Conservation (phyloP, 2,113 vertebrate species). For the Hymenochirus boettgeri region DNA sequence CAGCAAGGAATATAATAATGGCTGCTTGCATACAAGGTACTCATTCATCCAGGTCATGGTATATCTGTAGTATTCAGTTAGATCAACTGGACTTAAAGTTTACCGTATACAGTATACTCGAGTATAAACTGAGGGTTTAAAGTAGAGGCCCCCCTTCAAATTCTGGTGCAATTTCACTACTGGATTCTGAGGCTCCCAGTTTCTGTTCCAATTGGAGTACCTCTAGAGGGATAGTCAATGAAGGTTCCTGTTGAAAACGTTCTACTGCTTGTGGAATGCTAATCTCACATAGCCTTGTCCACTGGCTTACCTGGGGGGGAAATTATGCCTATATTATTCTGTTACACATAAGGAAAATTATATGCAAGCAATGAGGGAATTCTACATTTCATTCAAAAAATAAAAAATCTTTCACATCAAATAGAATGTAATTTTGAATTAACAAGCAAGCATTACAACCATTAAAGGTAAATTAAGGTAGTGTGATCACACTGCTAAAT, state of each 20-base stretch:
- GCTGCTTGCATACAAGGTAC: too few relatives aligned
- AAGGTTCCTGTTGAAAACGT: conserved; percentile 61
- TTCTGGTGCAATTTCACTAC: neutral
- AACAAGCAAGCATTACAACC: neutral
- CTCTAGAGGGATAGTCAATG: conserved; percentile 64
- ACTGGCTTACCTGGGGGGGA: conserved; percentile 98
- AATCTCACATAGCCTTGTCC: conserved; percentile 93
- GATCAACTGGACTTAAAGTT: too few relatives aligned
- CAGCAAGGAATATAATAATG: too few relatives aligned
- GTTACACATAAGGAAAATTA: too few relatives aligned
- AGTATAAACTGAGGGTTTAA: conserved; percentile 91
- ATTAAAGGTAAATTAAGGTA: conserved; percentile 35
- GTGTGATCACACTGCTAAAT: neutral
- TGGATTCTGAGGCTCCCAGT: conserved; percentile 52
- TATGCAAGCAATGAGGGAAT: neutral
- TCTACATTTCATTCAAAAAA: neutral
- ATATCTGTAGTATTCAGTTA: too few relatives aligned
- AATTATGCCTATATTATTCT: too few relatives aligned
- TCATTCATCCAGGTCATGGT: too few relatives aligned
- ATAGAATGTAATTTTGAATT: neutral
- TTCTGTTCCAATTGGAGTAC: conserved; percentile 78
- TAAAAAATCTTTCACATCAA: neutral
- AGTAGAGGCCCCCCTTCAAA: conserved; percentile 80
- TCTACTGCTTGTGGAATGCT: conserved; percentile 85
- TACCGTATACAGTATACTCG: too few relatives aligned